Evolutionary conservation across 2,888 invertebrate genomes (phyloP), one percentile per base, ranked within the genome.

Genomic region (Glomeris marginata): DNA sequence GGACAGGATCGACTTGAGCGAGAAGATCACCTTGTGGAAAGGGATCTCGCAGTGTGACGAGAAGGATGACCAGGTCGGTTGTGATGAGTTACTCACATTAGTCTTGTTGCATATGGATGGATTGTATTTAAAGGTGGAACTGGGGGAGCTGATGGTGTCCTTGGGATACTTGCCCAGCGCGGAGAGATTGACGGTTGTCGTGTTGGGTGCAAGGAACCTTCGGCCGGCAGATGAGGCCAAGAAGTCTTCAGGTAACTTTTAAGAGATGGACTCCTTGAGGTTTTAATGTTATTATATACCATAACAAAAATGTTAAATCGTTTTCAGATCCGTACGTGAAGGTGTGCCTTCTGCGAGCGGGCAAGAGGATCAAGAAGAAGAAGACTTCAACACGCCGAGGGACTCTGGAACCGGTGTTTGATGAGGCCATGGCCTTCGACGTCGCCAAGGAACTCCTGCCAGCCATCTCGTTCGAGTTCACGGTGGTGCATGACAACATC

Each of bases 401-500:
- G 56, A 69, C 69, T 1, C 65, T 68, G 2, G 66, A 62, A 54
- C 73, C 73, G 0, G 69, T 71, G 1, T 74, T 73, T 66, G 73
- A 73, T 57, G 73, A 74, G 56, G 72, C 70, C 6, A 59, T 74
- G 41, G 72, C 68, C 20, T 73, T 73, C 58, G 69, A 70, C 57
- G 61, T 72, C 16, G 59, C 62, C 35, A 72, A 71, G 52, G 77
- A 78, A 41, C 66, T 68, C 46, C 64, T 80, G 15, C 72, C 73
- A 52, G 72, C 69, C 54, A 71, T 74, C 49, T 63, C 69, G 20
- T 62, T 79, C 11, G 77, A 78, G 59, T 72, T 80, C 57, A 68
- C 70, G 3, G 74, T 79, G 1, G 68, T 74, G 43, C 77, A 77
- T 59, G 77, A 77, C 58, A 77, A 74, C 55, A 64, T 77, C 16